Evolutionary conservation across 2,113 vertebrate species (phyloP).

Genomic region (Melierax canorus): DNA sequence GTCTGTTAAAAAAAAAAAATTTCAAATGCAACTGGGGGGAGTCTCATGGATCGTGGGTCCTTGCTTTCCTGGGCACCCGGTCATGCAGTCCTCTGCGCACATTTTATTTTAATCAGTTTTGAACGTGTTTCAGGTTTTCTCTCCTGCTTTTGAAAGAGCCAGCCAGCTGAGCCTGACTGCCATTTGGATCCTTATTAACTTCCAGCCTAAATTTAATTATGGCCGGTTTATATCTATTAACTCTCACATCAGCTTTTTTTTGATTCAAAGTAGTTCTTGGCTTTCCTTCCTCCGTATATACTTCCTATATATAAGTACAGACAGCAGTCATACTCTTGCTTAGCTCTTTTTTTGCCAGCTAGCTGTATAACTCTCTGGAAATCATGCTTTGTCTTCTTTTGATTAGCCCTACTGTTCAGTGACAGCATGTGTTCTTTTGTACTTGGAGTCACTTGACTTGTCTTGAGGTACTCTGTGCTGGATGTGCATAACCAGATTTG

Average conservation of each 20-base stretch:
- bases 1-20: neutral
- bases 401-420: neutral
- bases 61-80: neutral
- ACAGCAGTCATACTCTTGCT: neutral
- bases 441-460: neutral
- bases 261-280: neutral
- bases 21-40: neutral
- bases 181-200: neutral
- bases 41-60: rapidly evolving
- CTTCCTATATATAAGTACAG: neutral
- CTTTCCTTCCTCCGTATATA: neutral
- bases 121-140: neutral
- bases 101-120: neutral
- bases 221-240: neutral
- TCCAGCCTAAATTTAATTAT: neutral
- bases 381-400: neutral
- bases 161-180: neutral
- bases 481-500: neutral
- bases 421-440: neutral
- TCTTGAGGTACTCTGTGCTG: neutral
- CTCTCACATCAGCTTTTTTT: neutral
- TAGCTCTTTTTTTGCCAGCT: neutral
- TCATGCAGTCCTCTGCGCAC: rapidly evolving
- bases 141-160: neutral
- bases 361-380: neutral